A percentile compares a stretch with the other conserved stretches of the same genome.
Conservation (phyloP, 1,140 invertebrate genomes). For the Parapsyche elsis region DNA sequence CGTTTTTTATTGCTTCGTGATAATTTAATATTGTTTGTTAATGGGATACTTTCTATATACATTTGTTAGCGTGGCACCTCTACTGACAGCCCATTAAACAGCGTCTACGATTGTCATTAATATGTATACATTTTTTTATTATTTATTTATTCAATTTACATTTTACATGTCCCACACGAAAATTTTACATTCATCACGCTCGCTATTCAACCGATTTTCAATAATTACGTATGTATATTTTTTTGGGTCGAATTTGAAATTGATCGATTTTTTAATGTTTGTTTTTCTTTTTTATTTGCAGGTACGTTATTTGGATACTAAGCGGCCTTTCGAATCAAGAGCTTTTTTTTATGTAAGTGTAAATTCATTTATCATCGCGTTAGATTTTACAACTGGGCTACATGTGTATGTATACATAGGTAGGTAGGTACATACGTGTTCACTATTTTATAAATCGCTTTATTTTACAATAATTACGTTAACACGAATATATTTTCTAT, state of each 20-base stretch:
- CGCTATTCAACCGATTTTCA: neutral
- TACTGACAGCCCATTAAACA: constrained; percentile 33
- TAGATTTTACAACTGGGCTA: too few species aligned
- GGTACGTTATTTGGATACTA: neutral
- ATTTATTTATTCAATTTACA: constrained; percentile 26
- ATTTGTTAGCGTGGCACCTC: constrained; percentile 39
- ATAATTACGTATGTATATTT: neutral
- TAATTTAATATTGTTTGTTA: constrained; percentile 48
- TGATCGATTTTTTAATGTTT: too few species aligned
- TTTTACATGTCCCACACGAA: constrained; percentile 18
- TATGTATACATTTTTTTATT: neutral
- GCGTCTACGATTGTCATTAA: constrained; percentile 20
- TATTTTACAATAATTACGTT: too few species aligned
- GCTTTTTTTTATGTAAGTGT: constrained; percentile 19
- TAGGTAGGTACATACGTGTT: too few species aligned
- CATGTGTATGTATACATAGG: too few species aligned
- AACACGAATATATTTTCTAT: too few species aligned
- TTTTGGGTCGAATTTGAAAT: too few species aligned
- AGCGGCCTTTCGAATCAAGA: neutral
- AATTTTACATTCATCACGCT: constrained; percentile 4
- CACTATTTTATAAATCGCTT: too few species aligned
- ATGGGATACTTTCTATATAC: constrained; percentile 43
- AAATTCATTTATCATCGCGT: neutral
- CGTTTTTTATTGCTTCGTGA: constrained; percentile 38
- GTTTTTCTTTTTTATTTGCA: constrained; percentile 8